phyloP scores from a whole-genome alignment of 2,797 vertebrate species.

The Triplophysa bombifrons region DNA sequence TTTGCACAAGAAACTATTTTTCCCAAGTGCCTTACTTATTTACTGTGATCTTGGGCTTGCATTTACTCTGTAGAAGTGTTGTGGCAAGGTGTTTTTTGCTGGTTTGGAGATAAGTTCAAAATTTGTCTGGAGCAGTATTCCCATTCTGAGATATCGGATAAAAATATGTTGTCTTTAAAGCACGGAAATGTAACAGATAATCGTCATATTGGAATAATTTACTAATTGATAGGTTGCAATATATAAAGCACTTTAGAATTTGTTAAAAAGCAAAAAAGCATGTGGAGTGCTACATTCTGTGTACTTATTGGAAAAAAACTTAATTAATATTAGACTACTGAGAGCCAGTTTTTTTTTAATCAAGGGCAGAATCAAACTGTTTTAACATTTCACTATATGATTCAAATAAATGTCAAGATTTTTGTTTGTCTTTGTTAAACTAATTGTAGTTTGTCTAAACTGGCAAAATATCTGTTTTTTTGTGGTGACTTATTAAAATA shows the following conservation, averaged over 20 bases:
- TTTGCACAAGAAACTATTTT: background rate
- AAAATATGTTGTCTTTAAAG: no score
- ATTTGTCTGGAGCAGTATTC: background rate
- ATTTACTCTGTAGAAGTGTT: background rate
- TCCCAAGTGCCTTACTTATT: conserved; percentile 27
- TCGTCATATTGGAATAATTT: conserved; percentile 6
- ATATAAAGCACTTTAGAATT: conserved; percentile 15
- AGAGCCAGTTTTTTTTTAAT: background rate
- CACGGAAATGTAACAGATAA: conserved; percentile 7
- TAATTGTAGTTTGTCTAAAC: conserved; percentile 15
- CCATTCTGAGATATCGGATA: no score
- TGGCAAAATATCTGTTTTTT: conserved; percentile 19
- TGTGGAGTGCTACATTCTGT: background rate
- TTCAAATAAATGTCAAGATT: background rate
- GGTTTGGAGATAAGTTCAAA: background rate
- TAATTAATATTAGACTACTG: background rate
- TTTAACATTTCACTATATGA: background rate
- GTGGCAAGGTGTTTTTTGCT: background rate
- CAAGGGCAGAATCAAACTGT: background rate
- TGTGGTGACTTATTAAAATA: conserved; percentile 12
- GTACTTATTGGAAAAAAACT: background rate
- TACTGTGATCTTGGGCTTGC: background rate
- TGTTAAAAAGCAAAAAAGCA: background rate
- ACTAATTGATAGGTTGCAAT: background rate
- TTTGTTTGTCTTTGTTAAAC: background rate